These are phyloP conservation scores for Hemitrygon akajei DNA, from an alignment of 2,797 vertebrate species.

Conservation along the genomic window DNA sequence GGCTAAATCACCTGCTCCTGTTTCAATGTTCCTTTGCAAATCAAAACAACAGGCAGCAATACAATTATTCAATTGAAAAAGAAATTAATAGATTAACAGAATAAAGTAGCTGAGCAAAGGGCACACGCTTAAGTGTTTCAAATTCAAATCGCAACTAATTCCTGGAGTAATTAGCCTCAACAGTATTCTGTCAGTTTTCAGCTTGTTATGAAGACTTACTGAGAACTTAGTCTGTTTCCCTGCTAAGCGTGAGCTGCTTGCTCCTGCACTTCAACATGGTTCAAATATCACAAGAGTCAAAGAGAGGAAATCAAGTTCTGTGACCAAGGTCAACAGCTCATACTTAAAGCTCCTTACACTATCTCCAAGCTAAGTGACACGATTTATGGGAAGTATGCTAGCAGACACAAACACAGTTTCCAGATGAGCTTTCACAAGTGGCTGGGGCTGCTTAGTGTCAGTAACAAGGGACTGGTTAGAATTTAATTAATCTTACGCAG, in stretches of 20 bases:
- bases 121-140: not conserved
- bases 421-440: slow-evolving; percentile 47
- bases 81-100: not conserved
- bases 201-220: not conserved
- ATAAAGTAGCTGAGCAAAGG: not conserved
- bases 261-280: slow-evolving; percentile 21
- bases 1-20: too few species aligned
- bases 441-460: slow-evolving; percentile 45
- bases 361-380: slow-evolving; percentile 36
- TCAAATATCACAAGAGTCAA: slow-evolving; percentile 34
- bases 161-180: not conserved
- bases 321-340: slow-evolving; percentile 36
- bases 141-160: not conserved
- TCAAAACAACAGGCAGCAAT: not conserved
- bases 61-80: not conserved
- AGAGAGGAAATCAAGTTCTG: slow-evolving; percentile 24
- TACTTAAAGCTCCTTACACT: slow-evolving; percentile 37
- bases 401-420: slow-evolving; percentile 48
- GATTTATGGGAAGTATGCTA: slow-evolving; percentile 47
- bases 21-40: not conserved
- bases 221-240: slow-evolving; percentile 25
- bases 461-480: slow-evolving; percentile 48
- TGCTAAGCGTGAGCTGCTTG: slow-evolving; percentile 29
- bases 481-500: slow-evolving; percentile 47
- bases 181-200: not conserved